A percentile compares a stretch with the other conserved stretches of the same genome.
Evolutionary conservation across 2,888 invertebrate species (phyloP).

Genomic region (Arrhopalites spinosus): DNA sequence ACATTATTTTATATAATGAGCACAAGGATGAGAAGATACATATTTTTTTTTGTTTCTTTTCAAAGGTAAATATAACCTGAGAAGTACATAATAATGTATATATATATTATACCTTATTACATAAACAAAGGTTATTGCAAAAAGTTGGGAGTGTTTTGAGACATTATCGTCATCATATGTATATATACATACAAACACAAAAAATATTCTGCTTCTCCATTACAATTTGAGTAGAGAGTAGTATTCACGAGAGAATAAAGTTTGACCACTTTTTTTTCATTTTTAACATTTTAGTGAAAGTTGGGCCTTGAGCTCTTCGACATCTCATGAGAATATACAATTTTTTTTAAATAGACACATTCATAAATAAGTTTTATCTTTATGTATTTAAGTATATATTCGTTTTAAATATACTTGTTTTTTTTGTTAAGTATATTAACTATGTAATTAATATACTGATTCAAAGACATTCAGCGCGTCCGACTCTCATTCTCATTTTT

Average conservation of each 20-base stretch:
- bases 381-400: neutral
- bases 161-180: too few species aligned
- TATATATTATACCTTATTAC: neutral
- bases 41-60: neutral
- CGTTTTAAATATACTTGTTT: neutral
- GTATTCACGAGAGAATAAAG: constrained; percentile 4
- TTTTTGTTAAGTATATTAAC: neutral
- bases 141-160: too few species aligned
- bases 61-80: neutral
- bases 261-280: constrained; percentile 6
- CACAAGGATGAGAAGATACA: neutral
- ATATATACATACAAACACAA: neutral
- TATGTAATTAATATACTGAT: neutral
- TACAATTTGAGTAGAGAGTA: neutral
- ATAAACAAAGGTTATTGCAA: neutral
- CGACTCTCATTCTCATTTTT: neutral
- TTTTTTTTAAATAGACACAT: neutral
- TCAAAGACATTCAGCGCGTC: constrained; percentile 13
- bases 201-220: constrained; percentile 12
- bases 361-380: neutral
- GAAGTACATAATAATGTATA: neutral
- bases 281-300: constrained; percentile 1
- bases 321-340: neutral
- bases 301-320: constrained; percentile 25
- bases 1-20: neutral